Conservation (phyloP, 1,140 invertebrate species). For the Leptinotarsa lineolata region DNA sequence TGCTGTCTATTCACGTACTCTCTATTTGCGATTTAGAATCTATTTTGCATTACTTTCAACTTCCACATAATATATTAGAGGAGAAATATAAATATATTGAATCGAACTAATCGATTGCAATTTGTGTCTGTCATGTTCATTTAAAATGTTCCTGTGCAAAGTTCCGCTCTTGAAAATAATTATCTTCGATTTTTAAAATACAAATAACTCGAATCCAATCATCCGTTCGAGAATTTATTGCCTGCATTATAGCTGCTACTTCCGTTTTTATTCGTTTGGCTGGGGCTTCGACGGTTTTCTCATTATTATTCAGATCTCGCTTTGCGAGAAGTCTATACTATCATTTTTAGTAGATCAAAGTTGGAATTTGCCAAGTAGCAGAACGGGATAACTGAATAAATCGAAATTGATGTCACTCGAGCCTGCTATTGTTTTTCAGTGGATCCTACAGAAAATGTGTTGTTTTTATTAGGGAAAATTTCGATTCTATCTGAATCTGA, state of each 20-base stretch:
- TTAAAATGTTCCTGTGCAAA: neutral
- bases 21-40: too few species aligned
- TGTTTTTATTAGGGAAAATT: neutral
- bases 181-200: neutral
- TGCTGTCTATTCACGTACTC: too few species aligned
- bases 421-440: neutral
- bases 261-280: neutral
- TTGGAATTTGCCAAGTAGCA: neutral
- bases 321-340: neutral
- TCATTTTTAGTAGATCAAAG: slow-evolving; percentile 6
- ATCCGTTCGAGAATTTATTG: neutral
- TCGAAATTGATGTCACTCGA: slow-evolving; percentile 3
- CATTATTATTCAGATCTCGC: slow-evolving; percentile 1
- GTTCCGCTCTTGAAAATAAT: neutral
- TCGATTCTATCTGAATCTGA: neutral
- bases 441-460: neutral
- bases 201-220: neutral
- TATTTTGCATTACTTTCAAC: too few species aligned
- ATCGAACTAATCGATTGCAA: neutral
- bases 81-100: too few species aligned
- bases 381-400: slow-evolving; percentile 3
- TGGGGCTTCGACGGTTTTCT: neutral
- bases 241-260: neutral
- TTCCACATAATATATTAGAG: too few species aligned
- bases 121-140: neutral